Percentiles rank a stretch among this genome's conserved stretches.
Conservation (phyloP, 2,797 vertebrate genomes). For the Aeoliscus strigatus region DNA sequence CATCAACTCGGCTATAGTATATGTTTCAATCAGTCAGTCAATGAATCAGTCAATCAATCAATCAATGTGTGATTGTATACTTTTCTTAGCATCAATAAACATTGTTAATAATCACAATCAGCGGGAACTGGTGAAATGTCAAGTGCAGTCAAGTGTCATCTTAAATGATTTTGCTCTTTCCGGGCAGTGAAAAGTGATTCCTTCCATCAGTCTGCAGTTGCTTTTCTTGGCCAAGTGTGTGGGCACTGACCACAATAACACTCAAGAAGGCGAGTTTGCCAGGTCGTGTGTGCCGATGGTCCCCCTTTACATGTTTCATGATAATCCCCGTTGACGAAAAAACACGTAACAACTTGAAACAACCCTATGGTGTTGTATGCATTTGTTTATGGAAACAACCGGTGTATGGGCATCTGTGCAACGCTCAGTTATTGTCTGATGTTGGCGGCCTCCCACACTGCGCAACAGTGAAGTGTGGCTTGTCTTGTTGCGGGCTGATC, state of each 20-base stretch:
- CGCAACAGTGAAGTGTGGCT: conserved; percentile 37
- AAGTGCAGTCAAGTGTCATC: conserved; percentile 61
- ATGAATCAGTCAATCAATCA: too few relatives aligned
- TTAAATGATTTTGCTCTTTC: conserved; percentile 59
- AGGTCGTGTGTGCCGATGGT: conserved; percentile 13
- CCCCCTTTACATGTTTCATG: too few relatives aligned
- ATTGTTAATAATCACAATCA: conserved; percentile 61
- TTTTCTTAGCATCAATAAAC: conserved; percentile 59
- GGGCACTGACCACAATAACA: too few relatives aligned
- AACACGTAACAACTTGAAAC: too few relatives aligned
- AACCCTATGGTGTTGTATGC: too few relatives aligned
- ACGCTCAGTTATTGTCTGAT: conserved; percentile 19
- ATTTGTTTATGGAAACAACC: conserved; percentile 13
- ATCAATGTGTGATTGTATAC: conserved; percentile 38
- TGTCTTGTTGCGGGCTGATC: conserved; percentile 55
- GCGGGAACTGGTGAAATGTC: conserved; percentile 41
- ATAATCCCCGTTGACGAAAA: too few relatives aligned
- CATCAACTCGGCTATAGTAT: conserved; percentile 17
- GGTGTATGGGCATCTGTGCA: conserved; percentile 14
- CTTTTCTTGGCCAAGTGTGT: conserved; percentile 41
- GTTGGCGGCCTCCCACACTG: conserved; percentile 25
- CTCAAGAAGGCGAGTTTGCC: conserved; percentile 29
- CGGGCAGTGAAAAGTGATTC: conserved; percentile 60
- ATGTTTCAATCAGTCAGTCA: conserved; percentile 56
- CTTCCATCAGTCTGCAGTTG: conserved; percentile 45